Conservation (phyloP, 35 echinoderm and acorn worm genomes). For the Holothuria glaberrima region DNA sequence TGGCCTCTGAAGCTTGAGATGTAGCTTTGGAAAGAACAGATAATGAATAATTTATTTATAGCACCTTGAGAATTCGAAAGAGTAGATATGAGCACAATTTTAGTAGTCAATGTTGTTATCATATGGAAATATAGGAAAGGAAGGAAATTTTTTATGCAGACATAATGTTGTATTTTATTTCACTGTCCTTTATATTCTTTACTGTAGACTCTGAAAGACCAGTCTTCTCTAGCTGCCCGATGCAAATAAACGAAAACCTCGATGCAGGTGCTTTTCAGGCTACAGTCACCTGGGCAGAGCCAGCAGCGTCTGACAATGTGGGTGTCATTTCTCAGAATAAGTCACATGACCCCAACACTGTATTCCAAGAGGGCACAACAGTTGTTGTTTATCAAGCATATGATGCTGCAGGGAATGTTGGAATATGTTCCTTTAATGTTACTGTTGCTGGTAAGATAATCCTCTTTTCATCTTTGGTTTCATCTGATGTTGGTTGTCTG, state of each 20-base stretch:
- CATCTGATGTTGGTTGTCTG: too few species aligned
- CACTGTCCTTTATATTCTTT: too few species aligned
- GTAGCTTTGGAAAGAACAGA: too few species aligned
- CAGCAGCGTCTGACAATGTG: background rate
- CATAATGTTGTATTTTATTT: too few species aligned
- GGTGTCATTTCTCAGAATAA: background rate
- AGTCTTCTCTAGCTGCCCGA: background rate
- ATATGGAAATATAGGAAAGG: too few species aligned
- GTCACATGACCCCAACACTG: constrained; percentile 17
- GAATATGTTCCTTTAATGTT: constrained; percentile 16
- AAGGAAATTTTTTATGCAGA: too few species aligned
- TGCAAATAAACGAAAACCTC: background rate
- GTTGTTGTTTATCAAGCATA: background rate
- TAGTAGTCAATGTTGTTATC: too few species aligned
- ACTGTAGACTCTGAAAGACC: background rate
- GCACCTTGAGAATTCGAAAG: too few species aligned
- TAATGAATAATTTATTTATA: too few species aligned
- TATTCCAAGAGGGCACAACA: constrained; percentile 22
- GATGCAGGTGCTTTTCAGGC: background rate
- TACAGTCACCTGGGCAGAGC: constrained; percentile 13
- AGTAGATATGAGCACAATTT: too few species aligned
- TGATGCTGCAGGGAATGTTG: constrained; percentile 22
- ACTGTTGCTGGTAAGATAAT: constrained; percentile 32
- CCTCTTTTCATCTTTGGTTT: too few species aligned
- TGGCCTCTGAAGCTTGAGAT: too few species aligned